Evolutionary conservation across 2,888 invertebrate genomes (phyloP), one percentile per base, ranked within the genome.

Genomic region (Escarpia spicata): DNA sequence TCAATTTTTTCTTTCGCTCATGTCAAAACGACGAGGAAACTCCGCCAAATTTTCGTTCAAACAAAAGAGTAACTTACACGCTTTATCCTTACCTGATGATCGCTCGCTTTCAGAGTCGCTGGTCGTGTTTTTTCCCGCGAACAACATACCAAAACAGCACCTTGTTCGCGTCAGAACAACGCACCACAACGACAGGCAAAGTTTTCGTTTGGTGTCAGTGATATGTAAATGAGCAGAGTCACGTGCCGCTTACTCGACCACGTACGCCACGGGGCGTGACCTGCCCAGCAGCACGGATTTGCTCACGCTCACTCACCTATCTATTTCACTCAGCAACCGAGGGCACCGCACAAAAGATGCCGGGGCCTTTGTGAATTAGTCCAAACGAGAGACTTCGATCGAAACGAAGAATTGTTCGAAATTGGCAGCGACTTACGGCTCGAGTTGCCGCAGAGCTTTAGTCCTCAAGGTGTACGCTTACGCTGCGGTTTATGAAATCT

Each of bases 61-160:
- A 75, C 75, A n/a, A 75, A 75, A 75, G 75, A 75, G 75, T 75
- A 75, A 75, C 75, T 26, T 75, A 26, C 75, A 75, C 75, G 75
- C 75, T 75, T 75, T 75, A 75, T 75, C 75, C 75, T 75, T 75
- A 75, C 75, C 75, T 26, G 75, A 75, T n/a, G 75, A 75, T 75
- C 75, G 75, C 75, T 75, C 75, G 6, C 75, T 75, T 75, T 75
- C 75, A 75, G 75, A 75, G 19, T 75, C 75, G 75, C 75, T 75
- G 75, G 75, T 75, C 75, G 75, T 75, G 75, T 75, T 75, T 75
- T 75, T 75, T 75, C 75, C 75, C 26, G 75, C 75, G 75, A 75
- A 75, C 75, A 75, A 75, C 75, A 75, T 75, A 75, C 75, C 75
- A 75, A 75, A 75, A 75, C 75, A 75, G 75, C 75, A 75, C 75